Evolutionary conservation across 2,797 vertebrate genomes (phyloP), one percentile per base, ranked within the genome.

Genomic region (Zalophus californianus): DNA sequence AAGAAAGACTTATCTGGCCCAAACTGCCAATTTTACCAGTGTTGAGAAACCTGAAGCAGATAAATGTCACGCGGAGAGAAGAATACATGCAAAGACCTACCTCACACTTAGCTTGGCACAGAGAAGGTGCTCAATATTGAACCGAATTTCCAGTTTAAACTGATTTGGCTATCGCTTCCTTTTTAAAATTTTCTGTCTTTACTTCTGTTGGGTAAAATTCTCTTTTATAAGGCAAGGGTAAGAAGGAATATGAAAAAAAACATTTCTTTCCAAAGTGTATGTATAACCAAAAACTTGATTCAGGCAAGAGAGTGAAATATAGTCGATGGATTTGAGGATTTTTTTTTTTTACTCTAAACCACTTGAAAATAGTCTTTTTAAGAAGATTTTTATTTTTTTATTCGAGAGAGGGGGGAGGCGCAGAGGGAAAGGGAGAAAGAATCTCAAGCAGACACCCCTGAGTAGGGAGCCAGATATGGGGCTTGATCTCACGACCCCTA

Each of bases 161-260:
- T 85, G 29, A 5, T 86, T 94, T 38, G n/a, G 18, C 11, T 77
- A 83, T 48, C 75, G 54, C 25, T 44, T 91, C 68, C 95, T 97
- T 88, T 86, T 50, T 4, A 14, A 15, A 50, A 41, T 83, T 58
- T 86, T 64, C 83, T 89, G 14, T 58, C 60, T 89, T 92, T 70
- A 72, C 38, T 95, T 90, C 25, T 60, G 18, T 68, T 78, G 60
- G 29, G 7, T 79, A 94, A 96, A 96, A 88, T 90, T 93, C 78
- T 92, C 12, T 94, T 92, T 94, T 93, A 78, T 11, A 89, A 91
- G 48, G 8, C 23, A 83, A 27, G n/a, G 23, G 20, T 90, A 80
- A 66, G 50, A 90, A 95, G 35, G 62, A 91, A 79, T 91, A 94
- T 83, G 60, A 88, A 32, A 95, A 96, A 96, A 93, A 88, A 16